Evolutionary conservation across 2,797 vertebrate genomes (phyloP), one percentile per base, ranked within the genome.

Genomic region (Coccyzus lansbergi): DNA sequence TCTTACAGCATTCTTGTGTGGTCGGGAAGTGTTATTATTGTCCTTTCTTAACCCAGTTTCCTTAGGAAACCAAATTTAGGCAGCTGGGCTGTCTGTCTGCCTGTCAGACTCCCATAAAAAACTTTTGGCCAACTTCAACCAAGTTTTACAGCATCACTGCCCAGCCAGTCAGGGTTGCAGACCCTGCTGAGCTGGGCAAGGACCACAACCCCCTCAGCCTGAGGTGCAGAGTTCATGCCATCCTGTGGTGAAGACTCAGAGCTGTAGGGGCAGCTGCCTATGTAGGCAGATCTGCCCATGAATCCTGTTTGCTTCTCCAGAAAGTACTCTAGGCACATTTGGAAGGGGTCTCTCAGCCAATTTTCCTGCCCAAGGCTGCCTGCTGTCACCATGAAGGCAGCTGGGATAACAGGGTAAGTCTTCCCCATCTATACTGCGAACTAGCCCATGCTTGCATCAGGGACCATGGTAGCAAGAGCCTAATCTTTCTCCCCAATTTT

Each of bases 181-280:
- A 33, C 11, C 33, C 15, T 53, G 28, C 42, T 49, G 42, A 86
- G 14, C 12, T 2, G 2, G 18, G 7, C 60, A 64, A 92, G 53
- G 36, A 82, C 9, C 9, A 31, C 26, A 38, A 26, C 21, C 31
- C 18, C 19, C 53, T 38, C 48, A 34, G 7, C 70, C 34, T 26
- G n/a, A 34, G 25, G 7, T 0, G 0, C 19, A 34, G 29, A 16
- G 9, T 18, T 21, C 5, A 0, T 55, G 14, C 49, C 42, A 74
- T 56, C 51, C 44, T n/a, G n/a, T 1, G 4, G 20, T 2, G 2
- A 4, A n/a, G 1, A 1, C 36, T 40, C 36, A 53, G 48, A 72
- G 33, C 24, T 40, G 25, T 26, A 60, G 36, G 14, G 46, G 69
- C 36, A 69, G 36, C 42, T 59, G 38, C 38, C 38, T 12, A 38